Conservation (phyloP, 2,113 vertebrate genomes). For the Oxyura jamaicensis region DNA sequence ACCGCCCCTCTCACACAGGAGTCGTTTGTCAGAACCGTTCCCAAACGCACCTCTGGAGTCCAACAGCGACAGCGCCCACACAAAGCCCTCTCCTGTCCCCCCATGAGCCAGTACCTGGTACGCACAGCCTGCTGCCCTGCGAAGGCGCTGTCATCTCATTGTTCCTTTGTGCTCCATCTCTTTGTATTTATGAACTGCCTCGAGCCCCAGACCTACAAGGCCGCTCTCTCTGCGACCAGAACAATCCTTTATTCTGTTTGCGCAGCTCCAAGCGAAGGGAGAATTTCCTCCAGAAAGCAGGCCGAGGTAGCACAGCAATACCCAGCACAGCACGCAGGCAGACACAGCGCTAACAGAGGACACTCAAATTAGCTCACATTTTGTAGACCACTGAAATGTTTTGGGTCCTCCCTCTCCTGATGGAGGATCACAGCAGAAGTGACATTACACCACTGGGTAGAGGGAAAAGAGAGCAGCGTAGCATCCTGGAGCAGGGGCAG, state of each 20-base stretch:
- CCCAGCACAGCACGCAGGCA: fast-evolving
- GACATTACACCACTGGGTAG: neutral
- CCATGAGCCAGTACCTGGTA: neutral
- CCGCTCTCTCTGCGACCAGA: neutral
- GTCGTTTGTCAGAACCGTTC: neutral
- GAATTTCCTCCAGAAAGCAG: fast-evolving
- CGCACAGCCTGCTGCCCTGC: neutral
- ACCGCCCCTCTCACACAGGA: neutral
- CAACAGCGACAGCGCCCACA: neutral
- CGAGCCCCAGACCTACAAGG: neutral
- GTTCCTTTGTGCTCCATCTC: slow-evolving; percentile 39
- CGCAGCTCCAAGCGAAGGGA: neutral
- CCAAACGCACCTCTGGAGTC: slow-evolving; percentile 22
- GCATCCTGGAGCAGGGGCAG: fast-evolving
- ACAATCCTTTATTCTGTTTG: neutral
- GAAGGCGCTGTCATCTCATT: neutral
- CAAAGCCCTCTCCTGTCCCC: neutral
- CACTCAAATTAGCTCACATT: fast-evolving
- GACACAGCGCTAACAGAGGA: fast-evolving
- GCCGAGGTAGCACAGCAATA: fast-evolving
- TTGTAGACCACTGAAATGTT: fast-evolving
- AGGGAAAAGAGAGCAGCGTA: neutral
- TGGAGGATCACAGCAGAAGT: neutral
- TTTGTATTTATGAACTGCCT: neutral
- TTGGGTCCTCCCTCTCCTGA: neutral